Percentiles rank a stretch among this genome's conserved stretches.
These are phyloP conservation scores for Gyps fulvus DNA, from an alignment of 2,113 vertebrate genomes.

Conservation along the genomic window DNA sequence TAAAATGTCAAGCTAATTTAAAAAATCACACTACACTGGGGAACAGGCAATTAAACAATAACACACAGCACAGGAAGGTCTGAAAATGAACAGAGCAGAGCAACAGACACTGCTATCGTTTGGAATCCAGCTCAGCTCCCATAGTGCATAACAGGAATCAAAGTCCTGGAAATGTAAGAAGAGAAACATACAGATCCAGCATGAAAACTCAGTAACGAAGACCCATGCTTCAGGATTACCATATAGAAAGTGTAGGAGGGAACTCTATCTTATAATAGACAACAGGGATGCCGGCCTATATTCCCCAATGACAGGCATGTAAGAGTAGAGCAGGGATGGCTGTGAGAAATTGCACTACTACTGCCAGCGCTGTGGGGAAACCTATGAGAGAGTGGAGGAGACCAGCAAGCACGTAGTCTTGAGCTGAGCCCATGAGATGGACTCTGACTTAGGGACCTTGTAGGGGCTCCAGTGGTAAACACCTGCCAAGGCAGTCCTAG, in stretches of 20 bases:
- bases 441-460: neutral
- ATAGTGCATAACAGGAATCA: neutral
- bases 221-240: neutral
- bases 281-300: neutral
- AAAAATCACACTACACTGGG: neutral
- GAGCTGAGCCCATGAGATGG: neutral
- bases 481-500: neutral
- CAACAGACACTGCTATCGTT: fast-evolving
- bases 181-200: neutral
- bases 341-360: neutral
- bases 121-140: neutral
- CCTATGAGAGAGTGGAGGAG: neutral
- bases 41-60: slow-evolving; percentile 35
- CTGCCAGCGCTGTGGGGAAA: neutral
- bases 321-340: fast-evolving
- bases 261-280: neutral
- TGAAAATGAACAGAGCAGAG: neutral
- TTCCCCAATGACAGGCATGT: fast-evolving
- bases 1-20: slow-evolving; percentile 47
- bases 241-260: neutral
- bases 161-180: neutral
- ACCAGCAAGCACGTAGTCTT: neutral
- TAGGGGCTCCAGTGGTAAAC: neutral
- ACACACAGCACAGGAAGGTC: neutral
- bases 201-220: neutral